Evolutionary conservation across 2,113 vertebrate species (phyloP), one percentile per base, ranked within the genome.

Genomic region (Alligator sinensis): DNA sequence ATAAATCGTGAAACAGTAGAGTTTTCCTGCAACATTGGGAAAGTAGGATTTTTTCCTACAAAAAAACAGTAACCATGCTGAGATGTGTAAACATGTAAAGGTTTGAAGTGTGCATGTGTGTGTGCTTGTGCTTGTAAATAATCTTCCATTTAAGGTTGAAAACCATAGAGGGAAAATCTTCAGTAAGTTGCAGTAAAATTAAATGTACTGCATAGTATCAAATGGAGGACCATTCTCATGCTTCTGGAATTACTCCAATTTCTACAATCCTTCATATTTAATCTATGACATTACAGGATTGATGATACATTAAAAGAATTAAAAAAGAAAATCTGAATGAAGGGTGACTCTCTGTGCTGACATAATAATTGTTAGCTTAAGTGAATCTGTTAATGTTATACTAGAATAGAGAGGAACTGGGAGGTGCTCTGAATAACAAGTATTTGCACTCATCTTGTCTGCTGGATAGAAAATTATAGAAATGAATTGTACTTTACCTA

Each of bases 281-380:
- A 89, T 97, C 72, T 92, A 25, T 95, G 90, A 25, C 90, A 77
- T 87, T 90, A 89, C 81, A 92, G 72, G 82, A 96, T 92, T 92
- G 80, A 92, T 88, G 92, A 86, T 97, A 47, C 91, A 92, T 96
- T 96, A 97, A 64, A 91, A 87, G 60, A 96, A 95, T 97, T 89
- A 88, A 95, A 83, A 16, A 57, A 95, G 95, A 72, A 16, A 88
- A 93, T 89, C 86, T 86, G 74, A 89, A 89, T 89, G 80, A 4
- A 2, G 92, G 74, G 78, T 95, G 83, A 30, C 57, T 66, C 75
- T 88, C 38, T 22, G 13, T 5, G 15, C 72, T 82, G 70, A 91
- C 84, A 89, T 77, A 89, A 64, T 85, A 87, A 86, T 88, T 55
- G 54, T 87, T 95, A 2, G 4, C 61, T 38, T 76, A 74, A 86